Conservation (phyloP, 2,113 vertebrate species). For the Dicentrarchus labrax region DNA sequence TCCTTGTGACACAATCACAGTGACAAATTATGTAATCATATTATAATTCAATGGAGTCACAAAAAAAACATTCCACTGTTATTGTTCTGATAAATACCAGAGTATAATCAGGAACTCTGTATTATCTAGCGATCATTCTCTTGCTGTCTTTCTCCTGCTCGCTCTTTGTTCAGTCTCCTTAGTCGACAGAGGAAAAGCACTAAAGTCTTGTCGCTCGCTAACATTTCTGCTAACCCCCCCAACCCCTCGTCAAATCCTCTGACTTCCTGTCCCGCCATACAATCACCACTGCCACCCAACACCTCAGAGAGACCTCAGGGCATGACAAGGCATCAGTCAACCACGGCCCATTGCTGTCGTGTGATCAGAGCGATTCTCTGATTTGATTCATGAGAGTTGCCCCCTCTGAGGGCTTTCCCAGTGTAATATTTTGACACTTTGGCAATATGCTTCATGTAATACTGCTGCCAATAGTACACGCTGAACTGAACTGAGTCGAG, state of each 20-base stretch:
- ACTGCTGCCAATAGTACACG: constrained; percentile 28
- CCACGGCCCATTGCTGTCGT: background rate
- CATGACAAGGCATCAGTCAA: constrained; percentile 55
- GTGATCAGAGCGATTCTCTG: constrained; percentile 37
- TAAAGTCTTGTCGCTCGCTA: constrained; percentile 39
- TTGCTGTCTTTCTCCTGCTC: constrained; percentile 8
- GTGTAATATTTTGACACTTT: constrained; percentile 56
- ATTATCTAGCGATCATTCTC: constrained; percentile 33
- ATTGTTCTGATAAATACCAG: constrained; percentile 60
- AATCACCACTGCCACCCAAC: constrained; percentile 26
- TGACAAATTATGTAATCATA: constrained; percentile 75
- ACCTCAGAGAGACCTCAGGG: constrained; percentile 35
- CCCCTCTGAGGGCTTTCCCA: constrained; percentile 16
- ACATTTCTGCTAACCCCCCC: constrained; percentile 31
- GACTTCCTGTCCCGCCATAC: constrained; percentile 39
- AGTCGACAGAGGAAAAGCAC: constrained; percentile 35
- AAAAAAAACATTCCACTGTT: constrained; percentile 50
- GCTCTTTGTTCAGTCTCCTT: constrained; percentile 24
- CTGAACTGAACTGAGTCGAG: constrained; percentile 33
- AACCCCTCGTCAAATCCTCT: constrained; percentile 29
- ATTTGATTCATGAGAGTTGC: constrained; percentile 50
- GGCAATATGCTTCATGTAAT: constrained; percentile 54
- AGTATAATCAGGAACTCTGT: constrained; percentile 23
- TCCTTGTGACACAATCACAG: constrained; percentile 57
- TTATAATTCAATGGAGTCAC: constrained; percentile 67